These are phyloP conservation scores for Neoscelio sp. DNA, from an alignment of 2,888 invertebrate genomes.

Conservation along the genomic window DNA sequence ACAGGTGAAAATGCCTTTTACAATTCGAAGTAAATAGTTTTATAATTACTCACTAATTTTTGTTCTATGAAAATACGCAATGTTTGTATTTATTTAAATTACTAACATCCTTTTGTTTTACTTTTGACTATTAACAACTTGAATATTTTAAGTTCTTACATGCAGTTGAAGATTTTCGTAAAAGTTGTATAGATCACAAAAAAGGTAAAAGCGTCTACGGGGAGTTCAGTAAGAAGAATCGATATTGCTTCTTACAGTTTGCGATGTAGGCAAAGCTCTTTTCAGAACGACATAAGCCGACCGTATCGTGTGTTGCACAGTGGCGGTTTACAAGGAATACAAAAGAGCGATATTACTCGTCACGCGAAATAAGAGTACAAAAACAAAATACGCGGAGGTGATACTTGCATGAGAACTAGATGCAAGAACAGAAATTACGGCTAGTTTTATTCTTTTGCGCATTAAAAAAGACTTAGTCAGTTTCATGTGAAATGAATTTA, in stretches of 20 bases:
- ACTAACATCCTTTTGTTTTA: no score
- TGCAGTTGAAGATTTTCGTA: slow-evolving; percentile 23
- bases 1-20: no score
- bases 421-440: background rate
- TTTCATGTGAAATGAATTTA: no score
- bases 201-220: slow-evolving; percentile 35
- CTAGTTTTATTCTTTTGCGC: background rate
- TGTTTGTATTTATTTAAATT: no score
- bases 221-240: slow-evolving; percentile 35
- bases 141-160: no score
- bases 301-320: slow-evolving; percentile 42
- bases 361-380: slow-evolving; percentile 28
- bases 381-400: slow-evolving; percentile 12
- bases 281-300: slow-evolving; percentile 44
- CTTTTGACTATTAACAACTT: no score
- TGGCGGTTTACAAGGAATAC: slow-evolving; percentile 49
- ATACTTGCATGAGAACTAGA: slow-evolving; percentile 17
- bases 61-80: no score
- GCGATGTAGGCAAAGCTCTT: slow-evolving; percentile 47
- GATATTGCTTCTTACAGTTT: slow-evolving; percentile 44
- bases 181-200: slow-evolving; percentile 26
- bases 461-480: no score
- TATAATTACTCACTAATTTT: no score
- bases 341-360: slow-evolving; percentile 55
- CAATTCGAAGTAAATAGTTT: no score